Percentiles rank a stretch among this genome's conserved stretches.
phyloP scores from a whole-genome alignment of 1,140 invertebrate species.

The Drosophila fuyamai region DNA sequence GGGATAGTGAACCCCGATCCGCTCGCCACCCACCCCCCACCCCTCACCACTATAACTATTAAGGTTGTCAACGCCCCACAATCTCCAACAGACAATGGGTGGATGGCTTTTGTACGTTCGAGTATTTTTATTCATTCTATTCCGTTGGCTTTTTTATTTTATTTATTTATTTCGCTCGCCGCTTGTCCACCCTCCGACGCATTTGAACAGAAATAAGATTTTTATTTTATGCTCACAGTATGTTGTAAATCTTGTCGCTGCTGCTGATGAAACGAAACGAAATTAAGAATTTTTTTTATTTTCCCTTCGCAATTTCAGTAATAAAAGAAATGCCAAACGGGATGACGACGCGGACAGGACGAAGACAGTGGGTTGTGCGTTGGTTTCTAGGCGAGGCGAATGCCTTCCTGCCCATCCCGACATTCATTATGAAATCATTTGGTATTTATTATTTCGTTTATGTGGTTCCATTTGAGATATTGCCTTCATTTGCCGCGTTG shows the following conservation, averaged over 20 bases:
- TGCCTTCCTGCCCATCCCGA: slow-evolving; percentile 45
- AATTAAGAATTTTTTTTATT: slow-evolving; percentile 78
- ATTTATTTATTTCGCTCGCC: slow-evolving; percentile 72
- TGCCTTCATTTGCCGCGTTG: slow-evolving; percentile 72
- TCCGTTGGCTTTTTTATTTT: slow-evolving; percentile 66
- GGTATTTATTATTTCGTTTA: slow-evolving; percentile 82
- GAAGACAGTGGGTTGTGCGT: slow-evolving; percentile 6
- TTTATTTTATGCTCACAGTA: slow-evolving; percentile 81
- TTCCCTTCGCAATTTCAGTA: slow-evolving; percentile 73
- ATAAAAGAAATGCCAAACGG: slow-evolving; percentile 75
- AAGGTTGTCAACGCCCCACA: slow-evolving; percentile 32
- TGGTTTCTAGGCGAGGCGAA: slow-evolving; percentile 37
- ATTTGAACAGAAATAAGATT: slow-evolving; percentile 69
- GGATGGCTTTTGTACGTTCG: slow-evolving; percentile 67
- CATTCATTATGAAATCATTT: slow-evolving; percentile 82
- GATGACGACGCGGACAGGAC: slow-evolving; percentile 18
- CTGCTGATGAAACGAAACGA: slow-evolving; percentile 79
- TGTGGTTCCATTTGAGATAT: slow-evolving; percentile 80
- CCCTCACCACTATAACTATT: slow-evolving; percentile 46
- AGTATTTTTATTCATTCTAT: slow-evolving; percentile 81
- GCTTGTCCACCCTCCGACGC: slow-evolving; percentile 35
- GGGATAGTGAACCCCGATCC: not conserved
- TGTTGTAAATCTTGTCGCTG: slow-evolving; percentile 80
- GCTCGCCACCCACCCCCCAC: not conserved
- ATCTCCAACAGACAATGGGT: slow-evolving; percentile 38